phyloP scores from a whole-genome alignment of 2,888 invertebrate genomes.

The Campoplex capitator region DNA sequence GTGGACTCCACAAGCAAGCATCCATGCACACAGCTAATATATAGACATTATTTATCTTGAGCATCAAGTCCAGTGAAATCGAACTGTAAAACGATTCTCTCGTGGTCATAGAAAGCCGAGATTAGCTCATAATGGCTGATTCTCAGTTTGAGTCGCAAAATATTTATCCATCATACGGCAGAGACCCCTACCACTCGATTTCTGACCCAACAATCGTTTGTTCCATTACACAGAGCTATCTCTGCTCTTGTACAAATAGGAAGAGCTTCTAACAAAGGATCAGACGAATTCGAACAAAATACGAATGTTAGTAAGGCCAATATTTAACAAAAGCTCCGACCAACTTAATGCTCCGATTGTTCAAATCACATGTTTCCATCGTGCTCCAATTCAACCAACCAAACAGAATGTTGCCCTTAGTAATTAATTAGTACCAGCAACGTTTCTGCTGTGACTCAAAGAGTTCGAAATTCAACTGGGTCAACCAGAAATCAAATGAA shows the following conservation, averaged over 20 bases:
- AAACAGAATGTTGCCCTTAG: not conserved
- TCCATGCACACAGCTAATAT: not conserved
- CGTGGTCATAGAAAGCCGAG: slow-evolving; percentile 9
- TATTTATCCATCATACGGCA: slow-evolving; percentile 47
- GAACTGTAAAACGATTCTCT: slow-evolving; percentile 5
- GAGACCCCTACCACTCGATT: slow-evolving; percentile 37
- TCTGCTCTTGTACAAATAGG: not conserved
- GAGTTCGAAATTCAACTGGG: not conserved
- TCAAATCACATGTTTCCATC: not conserved
- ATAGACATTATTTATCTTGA: slow-evolving; percentile 13
- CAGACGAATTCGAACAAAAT: not conserved
- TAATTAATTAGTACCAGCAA: not conserved
- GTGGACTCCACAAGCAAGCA: not conserved
- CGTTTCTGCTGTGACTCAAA: not conserved
- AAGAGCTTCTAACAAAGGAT: not conserved
- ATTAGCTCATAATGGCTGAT: slow-evolving; percentile 51
- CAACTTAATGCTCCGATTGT: not conserved
- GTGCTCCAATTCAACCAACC: not conserved
- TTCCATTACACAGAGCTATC: not conserved
- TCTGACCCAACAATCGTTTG: slow-evolving; percentile 4
- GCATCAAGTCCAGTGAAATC: not conserved
- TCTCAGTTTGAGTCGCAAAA: slow-evolving; percentile 64
- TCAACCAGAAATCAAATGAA: not conserved
- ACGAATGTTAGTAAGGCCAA: not conserved
- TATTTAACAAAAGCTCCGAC: no score